These are phyloP conservation scores for Microtus montanus DNA, from an alignment of 2,113 vertebrate genomes.

Conservation along the genomic window DNA sequence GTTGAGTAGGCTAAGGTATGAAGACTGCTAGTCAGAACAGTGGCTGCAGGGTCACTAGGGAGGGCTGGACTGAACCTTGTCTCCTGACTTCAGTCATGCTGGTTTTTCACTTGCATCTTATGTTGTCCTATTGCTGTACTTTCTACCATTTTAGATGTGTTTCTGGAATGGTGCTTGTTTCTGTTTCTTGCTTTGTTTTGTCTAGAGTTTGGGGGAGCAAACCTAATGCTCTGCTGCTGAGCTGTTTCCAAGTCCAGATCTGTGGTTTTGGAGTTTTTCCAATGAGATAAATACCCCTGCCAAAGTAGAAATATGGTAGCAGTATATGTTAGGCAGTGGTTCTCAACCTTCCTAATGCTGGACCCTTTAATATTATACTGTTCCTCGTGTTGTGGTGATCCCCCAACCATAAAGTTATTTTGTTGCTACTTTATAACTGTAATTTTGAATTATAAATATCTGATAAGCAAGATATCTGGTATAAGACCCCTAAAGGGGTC, in stretches of 20 bases:
- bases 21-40: not conserved
- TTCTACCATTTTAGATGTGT: not conserved
- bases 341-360: not conserved
- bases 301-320: not conserved
- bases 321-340: not conserved
- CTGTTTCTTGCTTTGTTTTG: not conserved
- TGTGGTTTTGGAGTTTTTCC: not conserved
- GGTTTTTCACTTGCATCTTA: conserved; percentile 23
- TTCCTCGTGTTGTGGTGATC: not conserved
- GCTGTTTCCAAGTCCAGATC: not conserved
- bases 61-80: not conserved
- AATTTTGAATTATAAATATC: not conserved
- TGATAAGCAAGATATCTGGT: not conserved
- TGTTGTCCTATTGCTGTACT: not conserved
- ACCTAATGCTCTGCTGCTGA: not conserved
- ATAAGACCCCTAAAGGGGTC: not conserved
- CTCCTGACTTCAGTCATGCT: not conserved
- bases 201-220: not conserved
- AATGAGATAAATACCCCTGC: not conserved
- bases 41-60: not conserved
- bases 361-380: not conserved
- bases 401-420: not conserved
- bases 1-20: not conserved
- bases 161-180: not conserved
- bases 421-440: not conserved